Percentiles rank a stretch among this genome's conserved stretches.
Evolutionary conservation across 2,888 invertebrate species (phyloP).

Genomic region (Gastrophysa polygoni): DNA sequence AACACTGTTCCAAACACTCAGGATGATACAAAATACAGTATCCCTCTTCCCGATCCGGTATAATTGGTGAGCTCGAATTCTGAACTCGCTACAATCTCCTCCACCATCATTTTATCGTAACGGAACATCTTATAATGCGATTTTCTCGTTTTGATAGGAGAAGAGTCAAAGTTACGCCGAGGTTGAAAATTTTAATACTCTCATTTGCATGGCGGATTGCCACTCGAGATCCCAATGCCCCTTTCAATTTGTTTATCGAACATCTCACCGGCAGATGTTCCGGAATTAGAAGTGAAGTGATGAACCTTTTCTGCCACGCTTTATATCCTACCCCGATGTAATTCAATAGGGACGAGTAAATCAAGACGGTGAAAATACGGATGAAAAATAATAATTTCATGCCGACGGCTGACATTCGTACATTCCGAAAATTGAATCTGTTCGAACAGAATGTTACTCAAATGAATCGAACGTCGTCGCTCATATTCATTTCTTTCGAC

Average conservation of each 20-base stretch:
- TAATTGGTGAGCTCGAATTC: not conserved
- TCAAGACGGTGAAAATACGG: constrained; percentile 7
- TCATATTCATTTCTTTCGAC: no score
- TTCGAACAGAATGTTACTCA: not conserved
- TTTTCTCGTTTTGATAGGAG: not conserved
- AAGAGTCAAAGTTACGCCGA: constrained; percentile 4
- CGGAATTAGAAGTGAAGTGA: constrained; percentile 7
- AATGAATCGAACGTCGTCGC: no score
- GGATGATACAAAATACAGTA: not conserved
- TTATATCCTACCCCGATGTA: constrained; percentile 9
- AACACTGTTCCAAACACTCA: no score
- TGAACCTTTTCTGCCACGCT: constrained; percentile 5
- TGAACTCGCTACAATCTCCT: not conserved
- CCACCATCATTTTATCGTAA: not conserved
- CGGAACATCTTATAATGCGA: not conserved
- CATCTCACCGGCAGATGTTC: constrained; percentile 11
- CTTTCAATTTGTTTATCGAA: constrained; percentile 17
- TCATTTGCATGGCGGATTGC: constrained; percentile 16
- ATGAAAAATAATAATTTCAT: constrained; percentile 13
- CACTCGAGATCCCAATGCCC: not conserved
- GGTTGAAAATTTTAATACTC: constrained; percentile 14
- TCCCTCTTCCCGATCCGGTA: not conserved
- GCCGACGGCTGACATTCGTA: not conserved
- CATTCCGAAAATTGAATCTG: not conserved
- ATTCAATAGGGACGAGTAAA: constrained; percentile 11